Evolutionary conservation across 2,888 invertebrate species (phyloP).

Genomic region (Volucella zonaria): DNA sequence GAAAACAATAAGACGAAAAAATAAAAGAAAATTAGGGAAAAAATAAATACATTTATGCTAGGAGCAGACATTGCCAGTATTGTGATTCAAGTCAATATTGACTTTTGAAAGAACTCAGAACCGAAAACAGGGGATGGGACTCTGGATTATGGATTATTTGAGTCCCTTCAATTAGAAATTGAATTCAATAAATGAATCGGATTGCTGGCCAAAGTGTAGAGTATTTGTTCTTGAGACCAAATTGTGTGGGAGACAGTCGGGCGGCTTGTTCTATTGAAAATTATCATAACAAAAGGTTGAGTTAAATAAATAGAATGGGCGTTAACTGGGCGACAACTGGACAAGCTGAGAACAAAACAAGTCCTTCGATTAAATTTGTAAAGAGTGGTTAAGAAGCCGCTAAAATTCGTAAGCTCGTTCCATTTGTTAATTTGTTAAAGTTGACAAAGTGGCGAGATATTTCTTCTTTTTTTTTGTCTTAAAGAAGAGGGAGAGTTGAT

Average conservation of each 20-base stretch:
- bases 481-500: too few relatives aligned
- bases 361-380: too few relatives aligned
- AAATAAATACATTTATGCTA: constrained; percentile 20
- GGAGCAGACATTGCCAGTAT: constrained; percentile 6
- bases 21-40: background rate
- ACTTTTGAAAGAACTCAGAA: background rate
- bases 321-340: background rate
- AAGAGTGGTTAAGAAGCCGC: too few relatives aligned
- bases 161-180: constrained; percentile 31
- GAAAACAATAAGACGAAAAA: constrained; percentile 18
- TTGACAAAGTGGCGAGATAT: too few relatives aligned
- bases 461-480: too few relatives aligned
- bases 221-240: background rate
- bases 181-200: constrained; percentile 37
- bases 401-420: too few relatives aligned
- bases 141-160: constrained; percentile 24
- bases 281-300: background rate
- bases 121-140: background rate
- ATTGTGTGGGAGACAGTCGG: background rate
- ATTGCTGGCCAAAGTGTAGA: background rate
- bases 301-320: constrained; percentile 5
- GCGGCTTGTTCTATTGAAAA: background rate
- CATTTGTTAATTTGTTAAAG: too few relatives aligned
- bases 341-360: too few relatives aligned
- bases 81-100: constrained; percentile 33